Evolutionary conservation across 1,140 invertebrate species (phyloP).

Genomic region (Hyposmocoma kahamanoa): DNA sequence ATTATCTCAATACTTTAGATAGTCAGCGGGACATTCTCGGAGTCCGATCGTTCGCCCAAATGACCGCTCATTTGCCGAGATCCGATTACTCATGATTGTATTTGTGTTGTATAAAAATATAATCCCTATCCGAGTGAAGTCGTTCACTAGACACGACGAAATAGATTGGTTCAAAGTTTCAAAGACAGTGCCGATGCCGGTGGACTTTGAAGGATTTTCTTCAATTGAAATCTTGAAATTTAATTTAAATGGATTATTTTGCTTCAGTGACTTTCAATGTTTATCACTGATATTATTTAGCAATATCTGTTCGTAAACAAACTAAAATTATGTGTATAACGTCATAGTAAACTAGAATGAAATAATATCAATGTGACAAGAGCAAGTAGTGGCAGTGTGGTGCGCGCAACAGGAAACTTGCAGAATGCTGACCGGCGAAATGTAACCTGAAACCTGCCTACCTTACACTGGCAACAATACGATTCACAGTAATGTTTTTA

Average conservation of each 20-base stretch:
- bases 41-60: constrained; percentile 56
- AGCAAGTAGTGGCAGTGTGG: too few relatives aligned
- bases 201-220: constrained; percentile 51
- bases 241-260: constrained; percentile 54
- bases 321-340: too few relatives aligned
- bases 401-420: constrained; percentile 33
- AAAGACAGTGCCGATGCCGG: constrained; percentile 44
- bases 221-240: constrained; percentile 45
- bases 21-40: constrained; percentile 57
- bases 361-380: too few relatives aligned
- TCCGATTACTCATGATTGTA: constrained; percentile 70
- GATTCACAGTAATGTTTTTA: constrained; percentile 26
- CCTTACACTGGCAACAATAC: constrained; percentile 13
- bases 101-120: constrained; percentile 69
- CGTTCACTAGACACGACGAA: constrained; percentile 42
- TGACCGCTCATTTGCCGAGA: constrained; percentile 64
- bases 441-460: constrained; percentile 24
- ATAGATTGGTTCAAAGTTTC: constrained; percentile 39
- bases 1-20: constrained; percentile 73
- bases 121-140: constrained; percentile 38
- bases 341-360: too few relatives aligned
- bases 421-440: constrained; percentile 33
- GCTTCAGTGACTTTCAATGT: constrained; percentile 38
- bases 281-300: too few relatives aligned
- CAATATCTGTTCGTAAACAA: too few relatives aligned